Percentiles rank a stretch among this genome's conserved stretches.
phyloP scores from a whole-genome alignment of 23 tunicate genomes.

The Corella eumyota region DNA sequence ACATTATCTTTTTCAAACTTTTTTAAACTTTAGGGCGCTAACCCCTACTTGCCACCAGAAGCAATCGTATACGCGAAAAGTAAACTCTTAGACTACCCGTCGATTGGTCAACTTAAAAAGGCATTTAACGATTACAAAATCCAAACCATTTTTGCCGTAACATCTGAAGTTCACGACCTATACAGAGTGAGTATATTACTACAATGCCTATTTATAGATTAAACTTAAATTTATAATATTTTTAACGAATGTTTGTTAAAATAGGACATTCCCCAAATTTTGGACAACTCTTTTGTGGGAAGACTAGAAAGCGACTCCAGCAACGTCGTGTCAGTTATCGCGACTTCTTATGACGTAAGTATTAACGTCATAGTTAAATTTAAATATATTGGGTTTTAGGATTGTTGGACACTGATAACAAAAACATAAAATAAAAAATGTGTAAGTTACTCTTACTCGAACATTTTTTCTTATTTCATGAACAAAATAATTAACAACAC shows the following conservation, averaged over 20 bases:
- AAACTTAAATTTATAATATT: no score
- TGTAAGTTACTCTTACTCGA: no score
- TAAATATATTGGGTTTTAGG: no score
- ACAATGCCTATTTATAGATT: no score
- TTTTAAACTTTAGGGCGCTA: conserved; percentile 48
- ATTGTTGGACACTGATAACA: no score
- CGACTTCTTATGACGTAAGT: conserved; percentile 63
- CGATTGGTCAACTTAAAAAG: conserved; percentile 70
- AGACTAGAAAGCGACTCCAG: conserved; percentile 41
- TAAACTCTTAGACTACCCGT: conserved; percentile 70
- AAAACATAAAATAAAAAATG: no score
- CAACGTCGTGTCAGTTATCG: conserved; percentile 51
- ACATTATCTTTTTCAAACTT: background rate
- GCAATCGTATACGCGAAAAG: conserved; percentile 58
- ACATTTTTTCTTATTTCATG: no score
- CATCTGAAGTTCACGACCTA: conserved; percentile 28
- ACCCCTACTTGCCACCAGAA: conserved; percentile 18
- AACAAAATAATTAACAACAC: no score
- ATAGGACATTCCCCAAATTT: conserved; percentile 39
- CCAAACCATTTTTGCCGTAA: conserved; percentile 80
- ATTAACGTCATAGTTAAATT: no score
- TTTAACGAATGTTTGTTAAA: no score
- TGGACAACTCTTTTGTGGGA: conserved; percentile 50
- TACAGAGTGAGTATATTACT: conserved; percentile 43
- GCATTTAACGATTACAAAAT: conserved; percentile 56